Evolutionary conservation across 2,888 invertebrate genomes (phyloP), one percentile per base, ranked within the genome.

Genomic region (Apocheima hispidaria): DNA sequence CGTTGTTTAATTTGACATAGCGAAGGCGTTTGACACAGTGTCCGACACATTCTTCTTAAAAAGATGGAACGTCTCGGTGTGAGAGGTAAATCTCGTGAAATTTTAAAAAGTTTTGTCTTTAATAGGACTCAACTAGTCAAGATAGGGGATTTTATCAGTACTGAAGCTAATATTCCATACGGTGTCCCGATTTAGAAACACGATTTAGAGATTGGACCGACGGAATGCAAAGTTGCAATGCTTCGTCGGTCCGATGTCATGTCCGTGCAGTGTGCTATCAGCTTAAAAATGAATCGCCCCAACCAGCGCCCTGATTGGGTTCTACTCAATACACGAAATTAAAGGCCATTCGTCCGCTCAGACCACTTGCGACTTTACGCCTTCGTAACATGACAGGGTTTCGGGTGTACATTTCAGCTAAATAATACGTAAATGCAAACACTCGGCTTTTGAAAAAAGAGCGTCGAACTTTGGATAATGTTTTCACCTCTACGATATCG

Each of bases 321-420:
- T 60, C 40, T 52, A 59, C 58, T 46, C 60, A 35, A 49, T 49
- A 49, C 48, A 28, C 12, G 41, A 60, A 60, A 60, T 60, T 53
- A 49, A 54, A 49, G 38, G 21, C 41, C 20, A 40, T 18, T 52
- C 30, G 16, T 18, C 36, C 38, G n/a, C 16, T 20, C 48, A 35
- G 41, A 23, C 26, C 9, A 53, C 10, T 48, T 14, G 2, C 18
- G 33, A 56, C 46, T 26, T 33, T 61, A 41, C 2, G 12, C 21
- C 20, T 2, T 44, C 14, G 38, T 1, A 12, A 38, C 28, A 50
- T 12, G 30, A 40, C 33, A n/a, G n/a, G 28, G 20, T 35, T 20
- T 44, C 9, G 9, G 1, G 10, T 55, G 14, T 16, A 5, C 7
- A 6, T 48, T 18, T n/a, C 30, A n/a, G 30, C 48, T 36, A 26